Percentiles rank a stretch among this genome's conserved stretches.
Evolutionary conservation across 2,797 vertebrate species (phyloP).

Genomic region (Gymnothorax javanicus): DNA sequence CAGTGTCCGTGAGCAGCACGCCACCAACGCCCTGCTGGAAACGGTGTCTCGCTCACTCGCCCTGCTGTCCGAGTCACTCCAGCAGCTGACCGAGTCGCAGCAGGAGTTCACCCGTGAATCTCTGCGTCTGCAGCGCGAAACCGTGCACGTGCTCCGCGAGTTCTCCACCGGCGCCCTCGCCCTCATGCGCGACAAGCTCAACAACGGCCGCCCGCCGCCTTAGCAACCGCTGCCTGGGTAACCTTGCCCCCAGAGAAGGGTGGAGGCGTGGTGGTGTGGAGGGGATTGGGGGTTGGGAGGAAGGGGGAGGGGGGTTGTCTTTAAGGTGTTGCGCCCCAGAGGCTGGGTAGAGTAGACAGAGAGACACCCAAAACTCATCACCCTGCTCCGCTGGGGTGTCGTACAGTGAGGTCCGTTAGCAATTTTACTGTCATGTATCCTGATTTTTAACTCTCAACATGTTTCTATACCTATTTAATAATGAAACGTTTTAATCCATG

Average conservation of each 20-base stretch:
- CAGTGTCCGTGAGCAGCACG: slow-evolving; percentile 75
- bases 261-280: neutral
- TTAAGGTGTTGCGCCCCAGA: neutral
- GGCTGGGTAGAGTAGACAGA: neutral
- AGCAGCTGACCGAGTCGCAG: slow-evolving; percentile 74
- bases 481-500: too few relatives aligned
- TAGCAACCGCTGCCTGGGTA: slow-evolving; percentile 22
- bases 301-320: neutral
- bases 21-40: slow-evolving; percentile 65
- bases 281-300: neutral
- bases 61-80: slow-evolving; percentile 69
- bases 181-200: slow-evolving; percentile 70
- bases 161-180: slow-evolving; percentile 70
- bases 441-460: too few relatives aligned
- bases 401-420: neutral
- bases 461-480: too few relatives aligned
- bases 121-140: slow-evolving; percentile 72
- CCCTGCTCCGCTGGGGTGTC: neutral
- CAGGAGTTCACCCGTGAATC: slow-evolving; percentile 75
- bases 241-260: neutral
- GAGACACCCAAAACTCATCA: neutral
- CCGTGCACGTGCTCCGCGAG: slow-evolving; percentile 69
- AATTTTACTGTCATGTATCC: too few relatives aligned
- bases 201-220: slow-evolving; percentile 62
- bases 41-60: slow-evolving; percentile 73